These are phyloP conservation scores for Rotaria magnacalcarata DNA, from an alignment of 2,888 invertebrate species.

Conservation along the genomic window DNA sequence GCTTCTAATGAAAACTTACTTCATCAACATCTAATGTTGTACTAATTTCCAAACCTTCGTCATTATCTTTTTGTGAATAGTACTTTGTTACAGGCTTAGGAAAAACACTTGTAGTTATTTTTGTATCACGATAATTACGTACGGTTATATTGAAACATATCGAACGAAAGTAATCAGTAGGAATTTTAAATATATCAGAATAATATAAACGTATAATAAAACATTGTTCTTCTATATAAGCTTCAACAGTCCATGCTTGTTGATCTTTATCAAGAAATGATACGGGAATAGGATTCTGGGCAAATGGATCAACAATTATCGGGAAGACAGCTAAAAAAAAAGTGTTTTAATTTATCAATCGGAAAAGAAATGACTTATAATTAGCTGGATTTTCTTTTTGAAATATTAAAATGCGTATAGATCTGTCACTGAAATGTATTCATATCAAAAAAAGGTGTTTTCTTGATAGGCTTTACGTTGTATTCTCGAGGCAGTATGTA, in stretches of 20 bases:
- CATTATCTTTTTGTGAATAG: constrained; percentile 73
- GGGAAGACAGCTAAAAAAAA: constrained; percentile 38
- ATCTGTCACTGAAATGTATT: too few species aligned
- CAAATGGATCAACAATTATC: constrained; percentile 45
- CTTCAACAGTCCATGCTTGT: constrained; percentile 73
- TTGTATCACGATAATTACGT: constrained; percentile 58
- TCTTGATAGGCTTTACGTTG: too few species aligned
- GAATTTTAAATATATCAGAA: constrained; percentile 53
- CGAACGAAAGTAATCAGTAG: constrained; percentile 43
- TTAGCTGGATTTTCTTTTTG: too few species aligned
- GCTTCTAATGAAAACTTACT: constrained; percentile 58
- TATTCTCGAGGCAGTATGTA: too few species aligned
- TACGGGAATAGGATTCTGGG: constrained; percentile 49
- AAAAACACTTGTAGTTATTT: constrained; percentile 64
- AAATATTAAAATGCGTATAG: too few species aligned
- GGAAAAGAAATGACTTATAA: too few species aligned
- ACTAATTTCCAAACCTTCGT: constrained; percentile 76
- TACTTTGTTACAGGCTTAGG: constrained; percentile 74
- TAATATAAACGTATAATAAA: constrained; percentile 69
- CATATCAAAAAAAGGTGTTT: too few species aligned
- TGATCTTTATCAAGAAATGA: constrained; percentile 76
- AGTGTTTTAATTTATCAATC: not conserved
- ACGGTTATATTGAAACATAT: constrained; percentile 45
- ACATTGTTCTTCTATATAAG: constrained; percentile 72
- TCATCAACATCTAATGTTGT: constrained; percentile 73